These are phyloP conservation scores for Dreissena polymorpha DNA, from an alignment of 1,140 invertebrate genomes.

Conservation along the genomic window DNA sequence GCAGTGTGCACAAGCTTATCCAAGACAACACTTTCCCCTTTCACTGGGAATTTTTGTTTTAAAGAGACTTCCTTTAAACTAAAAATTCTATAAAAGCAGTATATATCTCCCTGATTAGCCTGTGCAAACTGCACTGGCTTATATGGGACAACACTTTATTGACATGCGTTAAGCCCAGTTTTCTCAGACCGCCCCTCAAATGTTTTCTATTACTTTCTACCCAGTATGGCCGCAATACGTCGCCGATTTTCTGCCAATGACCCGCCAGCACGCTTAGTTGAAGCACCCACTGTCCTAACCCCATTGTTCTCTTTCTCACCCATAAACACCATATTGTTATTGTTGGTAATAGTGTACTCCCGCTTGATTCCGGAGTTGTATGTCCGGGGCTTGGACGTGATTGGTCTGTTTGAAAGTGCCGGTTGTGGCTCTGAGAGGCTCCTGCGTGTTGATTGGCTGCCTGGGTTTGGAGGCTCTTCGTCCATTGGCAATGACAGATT, in stretches of 20 bases:
- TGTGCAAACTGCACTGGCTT: no score
- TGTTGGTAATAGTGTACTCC: conserved; percentile 46
- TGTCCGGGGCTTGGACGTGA: conserved; percentile 29
- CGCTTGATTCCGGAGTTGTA: conserved; percentile 20
- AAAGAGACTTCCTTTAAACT: no score
- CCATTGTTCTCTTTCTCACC: conserved; percentile 44
- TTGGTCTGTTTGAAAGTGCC: conserved; percentile 21
- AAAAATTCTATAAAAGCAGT: no score
- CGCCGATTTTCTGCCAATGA: conserved; percentile 59
- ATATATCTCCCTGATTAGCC: no score
- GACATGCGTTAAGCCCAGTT: no score
- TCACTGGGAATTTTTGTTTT: no score
- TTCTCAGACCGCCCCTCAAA: no score
- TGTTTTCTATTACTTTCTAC: conserved; percentile 39
- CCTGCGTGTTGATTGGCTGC: conserved; percentile 13
- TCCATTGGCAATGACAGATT: conserved; percentile 17
- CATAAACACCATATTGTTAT: conserved; percentile 57
- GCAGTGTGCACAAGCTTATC: no score
- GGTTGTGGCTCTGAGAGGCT: conserved; percentile 47
- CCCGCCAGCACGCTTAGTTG: conserved; percentile 21
- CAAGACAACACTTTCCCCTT: no score
- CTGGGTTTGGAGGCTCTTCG: background rate
- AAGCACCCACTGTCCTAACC: conserved; percentile 1
- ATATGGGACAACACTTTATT: no score
- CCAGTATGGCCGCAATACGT: conserved; percentile 62